Evolutionary conservation across 2,113 vertebrate genomes (phyloP).

Genomic region (Microtus pennsylvanicus): DNA sequence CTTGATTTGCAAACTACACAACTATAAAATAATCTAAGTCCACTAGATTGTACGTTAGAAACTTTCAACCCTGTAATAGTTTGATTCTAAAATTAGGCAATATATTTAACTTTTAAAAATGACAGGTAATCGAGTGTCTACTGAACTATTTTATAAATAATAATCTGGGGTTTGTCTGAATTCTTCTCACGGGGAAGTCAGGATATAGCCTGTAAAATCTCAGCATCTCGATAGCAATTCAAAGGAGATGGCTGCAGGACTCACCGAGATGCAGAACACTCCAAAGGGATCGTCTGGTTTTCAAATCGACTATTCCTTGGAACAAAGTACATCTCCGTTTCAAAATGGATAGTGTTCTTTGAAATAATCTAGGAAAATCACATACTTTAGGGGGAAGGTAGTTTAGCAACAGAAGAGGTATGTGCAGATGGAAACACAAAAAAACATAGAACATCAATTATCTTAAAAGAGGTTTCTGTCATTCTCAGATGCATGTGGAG

Average conservation of each 20-base stretch:
- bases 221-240: not conserved
- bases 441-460: not conserved
- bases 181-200: not conserved
- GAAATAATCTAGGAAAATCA: conserved; percentile 50
- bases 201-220: not conserved
- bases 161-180: not conserved
- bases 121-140: not conserved
- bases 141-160: not conserved
- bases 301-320: not conserved
- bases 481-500: not conserved
- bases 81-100: conserved; percentile 16
- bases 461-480: not conserved
- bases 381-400: not conserved
- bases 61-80: not conserved
- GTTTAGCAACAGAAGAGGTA: not conserved
- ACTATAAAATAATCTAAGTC: not conserved
- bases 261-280: conserved; percentile 44
- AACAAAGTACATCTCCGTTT: conserved; percentile 30
- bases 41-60: not conserved
- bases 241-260: not conserved
- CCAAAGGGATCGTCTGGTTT: not conserved
- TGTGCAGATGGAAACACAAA: not conserved
- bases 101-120: not conserved
- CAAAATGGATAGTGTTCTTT: not conserved
- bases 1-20: not conserved